These are phyloP conservation scores for Schlechtendalia chinensis DNA, from an alignment of 1,140 invertebrate genomes.

Conservation along the genomic window DNA sequence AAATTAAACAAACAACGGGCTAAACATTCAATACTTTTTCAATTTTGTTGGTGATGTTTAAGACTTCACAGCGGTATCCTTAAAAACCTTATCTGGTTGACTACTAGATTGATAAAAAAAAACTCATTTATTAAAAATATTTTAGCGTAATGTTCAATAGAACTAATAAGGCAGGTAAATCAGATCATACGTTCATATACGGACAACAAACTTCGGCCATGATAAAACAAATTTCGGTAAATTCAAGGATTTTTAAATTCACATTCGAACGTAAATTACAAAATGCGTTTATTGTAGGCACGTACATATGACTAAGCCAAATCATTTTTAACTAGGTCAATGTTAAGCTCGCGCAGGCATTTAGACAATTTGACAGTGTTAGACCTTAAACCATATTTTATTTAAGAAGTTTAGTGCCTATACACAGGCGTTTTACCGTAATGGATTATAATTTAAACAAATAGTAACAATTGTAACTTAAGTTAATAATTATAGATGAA, in stretches of 20 bases:
- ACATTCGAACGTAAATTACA: constrained; percentile 9
- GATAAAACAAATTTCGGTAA: constrained; percentile 19
- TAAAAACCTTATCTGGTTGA: too few relatives aligned
- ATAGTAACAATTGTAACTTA: not conserved
- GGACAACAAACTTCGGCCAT: not conserved
- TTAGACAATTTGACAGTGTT: not conserved
- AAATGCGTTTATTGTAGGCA: constrained; percentile 7
- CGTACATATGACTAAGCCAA: not conserved
- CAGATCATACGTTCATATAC: too few relatives aligned
- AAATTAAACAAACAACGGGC: too few relatives aligned
- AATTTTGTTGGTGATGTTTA: too few relatives aligned
- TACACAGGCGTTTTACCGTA: not conserved
- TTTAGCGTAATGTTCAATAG: too few relatives aligned
- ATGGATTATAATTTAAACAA: not conserved
- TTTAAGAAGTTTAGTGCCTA: not conserved
- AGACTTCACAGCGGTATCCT: too few relatives aligned
- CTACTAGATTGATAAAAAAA: too few relatives aligned
- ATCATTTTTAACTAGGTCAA: constrained; percentile 28
- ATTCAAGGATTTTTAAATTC: constrained; percentile 37
- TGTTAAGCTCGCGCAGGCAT: not conserved
- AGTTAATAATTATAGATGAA: too few relatives aligned
- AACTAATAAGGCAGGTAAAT: too few relatives aligned
- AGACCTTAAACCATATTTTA: not conserved
- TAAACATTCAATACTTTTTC: too few relatives aligned
- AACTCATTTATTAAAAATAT: too few relatives aligned